Percentiles rank a stretch among this genome's conserved stretches.
Conservation (phyloP, 1,140 invertebrate species). For the Paraescarpia echinospica region DNA sequence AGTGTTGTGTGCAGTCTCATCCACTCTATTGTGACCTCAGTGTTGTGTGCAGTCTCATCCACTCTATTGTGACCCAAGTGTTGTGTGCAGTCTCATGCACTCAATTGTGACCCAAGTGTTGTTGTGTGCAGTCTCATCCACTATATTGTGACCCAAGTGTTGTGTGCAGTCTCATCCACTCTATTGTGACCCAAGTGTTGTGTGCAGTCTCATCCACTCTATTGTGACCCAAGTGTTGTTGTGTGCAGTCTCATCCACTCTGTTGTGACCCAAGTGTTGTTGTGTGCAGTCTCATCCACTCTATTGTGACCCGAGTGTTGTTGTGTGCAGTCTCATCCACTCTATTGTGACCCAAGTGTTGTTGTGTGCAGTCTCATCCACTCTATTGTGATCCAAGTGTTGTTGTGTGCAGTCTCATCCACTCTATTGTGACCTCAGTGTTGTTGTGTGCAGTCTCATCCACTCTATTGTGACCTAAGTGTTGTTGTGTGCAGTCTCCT, state of each 20-base stretch:
- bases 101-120: too few relatives aligned
- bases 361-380: background rate
- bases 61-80: too few relatives aligned
- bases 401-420: background rate
- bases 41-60: too few relatives aligned
- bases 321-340: background rate
- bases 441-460: background rate
- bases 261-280: background rate
- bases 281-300: background rate
- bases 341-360: background rate
- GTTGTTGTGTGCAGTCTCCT: conserved; percentile 72
- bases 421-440: background rate
- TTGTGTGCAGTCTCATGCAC: too few relatives aligned
- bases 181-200: too few relatives aligned
- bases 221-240: background rate
- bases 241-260: background rate
- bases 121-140: too few relatives aligned
- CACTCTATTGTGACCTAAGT: background rate
- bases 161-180: too few relatives aligned
- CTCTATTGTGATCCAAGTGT: background rate
- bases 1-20: too few relatives aligned
- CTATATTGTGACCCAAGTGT: too few relatives aligned
- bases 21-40: too few relatives aligned
- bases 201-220: too few relatives aligned
- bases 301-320: background rate